These are phyloP conservation scores for Actinia tenebrosa DNA, from an alignment of 64 coral and sea anemone species.

Conservation along the genomic window DNA sequence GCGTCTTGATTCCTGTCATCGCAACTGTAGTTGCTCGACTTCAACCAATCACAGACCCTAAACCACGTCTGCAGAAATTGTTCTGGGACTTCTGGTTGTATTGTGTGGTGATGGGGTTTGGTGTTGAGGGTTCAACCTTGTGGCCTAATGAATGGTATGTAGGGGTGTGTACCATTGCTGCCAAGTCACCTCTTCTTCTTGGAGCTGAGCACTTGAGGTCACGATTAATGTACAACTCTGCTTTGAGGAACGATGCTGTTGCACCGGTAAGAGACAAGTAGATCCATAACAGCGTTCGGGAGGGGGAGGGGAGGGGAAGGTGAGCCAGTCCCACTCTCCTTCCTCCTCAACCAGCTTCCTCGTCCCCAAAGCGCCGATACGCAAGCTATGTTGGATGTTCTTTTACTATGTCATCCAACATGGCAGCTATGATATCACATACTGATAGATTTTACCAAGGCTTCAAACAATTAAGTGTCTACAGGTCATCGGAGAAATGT, in stretches of 20 bases:
- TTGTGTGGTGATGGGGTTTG: constrained; percentile 97
- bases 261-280: constrained; percentile 58
- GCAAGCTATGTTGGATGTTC: not conserved
- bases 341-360: too few species aligned
- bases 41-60: constrained; percentile 75
- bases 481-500: too few species aligned
- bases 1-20: constrained; percentile 92
- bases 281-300: too few species aligned
- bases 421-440: too few species aligned
- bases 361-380: too few species aligned
- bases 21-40: constrained; percentile 74
- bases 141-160: constrained; percentile 92
- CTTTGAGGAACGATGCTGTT: constrained; percentile 84
- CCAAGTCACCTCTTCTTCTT: constrained; percentile 86
- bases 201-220: constrained; percentile 87
- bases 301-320: too few species aligned
- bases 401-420: not conserved
- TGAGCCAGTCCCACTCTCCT: too few species aligned
- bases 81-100: constrained; percentile 97
- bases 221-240: constrained; percentile 87
- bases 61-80: constrained; percentile 84
- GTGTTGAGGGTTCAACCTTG: constrained; percentile 70
- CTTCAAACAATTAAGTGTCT: too few species aligned
- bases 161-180: constrained; percentile 78
- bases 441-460: too few species aligned